A percentile compares a stretch with the other conserved stretches of the same genome.
Conservation (phyloP, 1,140 invertebrate species). For the Cyclargus thomasi region DNA sequence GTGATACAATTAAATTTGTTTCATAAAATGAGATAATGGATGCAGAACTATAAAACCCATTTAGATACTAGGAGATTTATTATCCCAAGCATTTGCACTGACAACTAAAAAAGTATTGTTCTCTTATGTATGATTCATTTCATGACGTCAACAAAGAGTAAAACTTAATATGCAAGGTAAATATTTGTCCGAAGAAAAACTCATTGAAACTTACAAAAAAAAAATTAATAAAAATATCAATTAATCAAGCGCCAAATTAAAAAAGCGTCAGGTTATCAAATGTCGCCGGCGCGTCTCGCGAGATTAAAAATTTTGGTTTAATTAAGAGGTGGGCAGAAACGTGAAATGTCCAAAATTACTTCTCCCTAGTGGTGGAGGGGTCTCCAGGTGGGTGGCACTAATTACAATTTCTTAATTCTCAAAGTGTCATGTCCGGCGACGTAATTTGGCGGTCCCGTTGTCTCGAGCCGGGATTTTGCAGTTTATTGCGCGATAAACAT, state of each 20-base stretch:
- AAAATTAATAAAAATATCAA: conserved; percentile 13
- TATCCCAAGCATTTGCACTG: no score
- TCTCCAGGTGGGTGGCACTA: conserved; percentile 36
- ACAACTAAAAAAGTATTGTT: no score
- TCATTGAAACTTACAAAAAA: background rate
- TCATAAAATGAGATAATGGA: no score
- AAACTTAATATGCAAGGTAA: no score
- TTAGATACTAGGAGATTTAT: no score
- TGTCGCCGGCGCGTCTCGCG: conserved; percentile 31
- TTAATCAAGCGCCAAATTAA: conserved; percentile 26
- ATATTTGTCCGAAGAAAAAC: background rate
- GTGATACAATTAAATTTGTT: background rate
- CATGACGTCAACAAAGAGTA: no score
- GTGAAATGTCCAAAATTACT: conserved; percentile 71
- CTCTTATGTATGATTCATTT: no score
- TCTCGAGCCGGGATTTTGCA: background rate
- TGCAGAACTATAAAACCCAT: no score
- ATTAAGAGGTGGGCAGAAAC: conserved; percentile 37
- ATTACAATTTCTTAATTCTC: conserved; percentile 73
- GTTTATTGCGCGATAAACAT: background rate
- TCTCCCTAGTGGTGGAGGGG: conserved; percentile 46
- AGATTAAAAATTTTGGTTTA: conserved; percentile 11
- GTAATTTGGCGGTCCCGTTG: background rate
- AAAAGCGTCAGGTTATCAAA: conserved; percentile 45
- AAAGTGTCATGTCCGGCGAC: conserved; percentile 54